A percentile compares a stretch with the other conserved stretches of the same genome.
These are phyloP conservation scores for Caradrina kadenii DNA, from an alignment of 2,888 invertebrate species.

Conservation along the genomic window DNA sequence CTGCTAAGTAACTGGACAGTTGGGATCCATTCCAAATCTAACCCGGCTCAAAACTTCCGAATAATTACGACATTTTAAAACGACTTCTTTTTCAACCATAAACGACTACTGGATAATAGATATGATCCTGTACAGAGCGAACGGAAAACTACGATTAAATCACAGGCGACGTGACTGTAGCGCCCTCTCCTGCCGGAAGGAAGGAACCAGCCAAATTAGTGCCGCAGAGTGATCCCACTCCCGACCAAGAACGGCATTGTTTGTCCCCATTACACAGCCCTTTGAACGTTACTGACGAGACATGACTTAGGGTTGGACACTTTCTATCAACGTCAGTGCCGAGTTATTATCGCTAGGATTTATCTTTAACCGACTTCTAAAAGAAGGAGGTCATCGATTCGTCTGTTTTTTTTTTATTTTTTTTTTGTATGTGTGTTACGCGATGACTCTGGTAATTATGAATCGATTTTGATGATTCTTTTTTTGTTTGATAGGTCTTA, in stretches of 20 bases:
- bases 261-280: constrained; percentile 82
- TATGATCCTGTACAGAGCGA: constrained; percentile 46
- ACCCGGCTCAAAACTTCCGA: background rate
- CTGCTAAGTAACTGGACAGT: no score
- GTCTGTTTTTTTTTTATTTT: no score
- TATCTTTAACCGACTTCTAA: no score
- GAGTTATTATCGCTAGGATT: no score
- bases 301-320: background rate
- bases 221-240: constrained; percentile 69
- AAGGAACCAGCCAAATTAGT: constrained; percentile 88
- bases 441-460: no score
- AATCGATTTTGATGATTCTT: no score
- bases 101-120: constrained; percentile 47
- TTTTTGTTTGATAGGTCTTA: no score
- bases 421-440: no score
- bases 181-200: constrained; percentile 80
- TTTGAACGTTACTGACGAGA: constrained; percentile 78
- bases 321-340: no score
- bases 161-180: constrained; percentile 55
- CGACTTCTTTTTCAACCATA: constrained; percentile 33
- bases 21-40: no score
- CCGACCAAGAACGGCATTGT: constrained; percentile 81
- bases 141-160: constrained; percentile 73
- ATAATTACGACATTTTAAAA: constrained; percentile 43
- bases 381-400: no score